These are phyloP conservation scores for Galaxea fascicularis DNA, from an alignment of 92 coral and sea anemone genomes.

Conservation along the genomic window DNA sequence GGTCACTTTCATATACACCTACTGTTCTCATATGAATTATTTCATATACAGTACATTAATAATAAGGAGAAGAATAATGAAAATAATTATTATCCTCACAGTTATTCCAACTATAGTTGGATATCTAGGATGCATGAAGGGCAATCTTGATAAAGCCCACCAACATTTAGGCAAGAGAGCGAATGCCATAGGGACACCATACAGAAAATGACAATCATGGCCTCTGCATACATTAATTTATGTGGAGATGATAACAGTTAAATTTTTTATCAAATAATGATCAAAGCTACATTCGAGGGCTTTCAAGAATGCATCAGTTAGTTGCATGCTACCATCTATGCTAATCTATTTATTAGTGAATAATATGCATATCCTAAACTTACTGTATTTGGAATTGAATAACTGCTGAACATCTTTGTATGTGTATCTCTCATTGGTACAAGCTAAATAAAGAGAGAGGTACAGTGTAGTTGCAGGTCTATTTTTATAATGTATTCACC, in stretches of 20 bases:
- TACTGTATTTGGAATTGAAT: conserved; percentile 72
- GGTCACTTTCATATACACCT: no score
- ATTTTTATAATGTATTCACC: conserved; percentile 23
- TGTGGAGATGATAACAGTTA: neutral
- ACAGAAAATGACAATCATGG: no score
- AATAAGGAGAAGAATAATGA: no score
- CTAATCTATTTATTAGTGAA: neutral
- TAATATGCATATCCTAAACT: conserved; percentile 40
- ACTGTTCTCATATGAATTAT: no score
- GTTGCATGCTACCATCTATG: conserved; percentile 1
- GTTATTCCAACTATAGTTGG: neutral
- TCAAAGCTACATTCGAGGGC: neutral
- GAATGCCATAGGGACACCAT: no score
- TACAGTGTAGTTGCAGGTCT: conserved; percentile 27
- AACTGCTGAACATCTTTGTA: conserved; percentile 72
- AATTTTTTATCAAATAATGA: no score
- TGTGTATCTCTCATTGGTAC: conserved; percentile 48
- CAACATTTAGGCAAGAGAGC: no score
- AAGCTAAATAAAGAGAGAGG: conserved; percentile 42
- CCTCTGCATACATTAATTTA: no score
- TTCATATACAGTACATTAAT: no score
- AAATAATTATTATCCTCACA: neutral
- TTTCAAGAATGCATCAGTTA: neutral
- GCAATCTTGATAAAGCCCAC: neutral
- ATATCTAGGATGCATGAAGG: neutral